phyloP scores from a whole-genome alignment of 2,797 vertebrate species.

The Scolopax bukidnonensis region DNA sequence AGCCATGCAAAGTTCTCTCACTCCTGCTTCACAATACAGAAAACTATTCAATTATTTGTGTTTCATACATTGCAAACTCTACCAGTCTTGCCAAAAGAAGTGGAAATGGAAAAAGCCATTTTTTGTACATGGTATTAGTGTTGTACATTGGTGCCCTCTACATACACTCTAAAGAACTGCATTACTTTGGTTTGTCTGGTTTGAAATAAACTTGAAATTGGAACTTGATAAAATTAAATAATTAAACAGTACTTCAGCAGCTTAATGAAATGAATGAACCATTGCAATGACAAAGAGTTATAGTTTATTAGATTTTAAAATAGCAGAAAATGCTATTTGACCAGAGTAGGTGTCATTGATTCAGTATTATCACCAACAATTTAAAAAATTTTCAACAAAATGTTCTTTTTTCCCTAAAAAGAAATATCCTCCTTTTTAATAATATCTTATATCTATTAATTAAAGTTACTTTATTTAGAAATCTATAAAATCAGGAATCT shows the following conservation, averaged over 20 bases:
- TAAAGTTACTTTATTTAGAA: neutral
- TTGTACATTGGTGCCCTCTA: constrained; percentile 62
- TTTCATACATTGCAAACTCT: neutral
- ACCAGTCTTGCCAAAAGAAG: neutral
- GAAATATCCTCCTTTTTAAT: neutral
- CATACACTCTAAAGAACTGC: constrained; percentile 28
- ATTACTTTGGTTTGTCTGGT: neutral
- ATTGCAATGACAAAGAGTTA: neutral
- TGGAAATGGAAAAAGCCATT: neutral
- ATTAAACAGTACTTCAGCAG: neutral
- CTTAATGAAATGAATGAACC: constrained; percentile 10
- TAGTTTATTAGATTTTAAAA: neutral
- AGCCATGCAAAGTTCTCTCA: neutral
- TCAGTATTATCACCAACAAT: neutral
- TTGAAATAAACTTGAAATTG: neutral
- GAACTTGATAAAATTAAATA: neutral
- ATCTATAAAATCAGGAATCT: neutral
- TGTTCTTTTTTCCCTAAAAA: neutral
- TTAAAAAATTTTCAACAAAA: neutral
- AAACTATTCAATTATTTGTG: neutral
- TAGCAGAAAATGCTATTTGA: neutral
- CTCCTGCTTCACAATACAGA: neutral
- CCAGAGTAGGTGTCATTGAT: neutral
- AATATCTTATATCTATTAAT: neutral
- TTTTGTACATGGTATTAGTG: neutral